Conservation (phyloP, 2,797 vertebrate genomes). For the Sebastes itinus region DNA sequence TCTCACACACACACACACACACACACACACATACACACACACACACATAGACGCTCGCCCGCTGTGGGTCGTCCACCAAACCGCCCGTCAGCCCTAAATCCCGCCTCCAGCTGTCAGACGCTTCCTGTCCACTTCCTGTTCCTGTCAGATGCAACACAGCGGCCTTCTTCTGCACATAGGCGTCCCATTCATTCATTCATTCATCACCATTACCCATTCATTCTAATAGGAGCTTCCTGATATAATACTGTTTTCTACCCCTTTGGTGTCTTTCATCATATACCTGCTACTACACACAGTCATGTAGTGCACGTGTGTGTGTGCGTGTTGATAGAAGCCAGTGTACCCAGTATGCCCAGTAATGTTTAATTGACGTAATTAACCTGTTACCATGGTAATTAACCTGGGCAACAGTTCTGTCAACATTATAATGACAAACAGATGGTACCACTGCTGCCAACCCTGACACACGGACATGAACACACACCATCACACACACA, state of each 20-base stretch:
- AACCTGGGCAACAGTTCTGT: slow-evolving; percentile 73
- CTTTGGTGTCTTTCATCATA: slow-evolving; percentile 52
- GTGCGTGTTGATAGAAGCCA: slow-evolving; percentile 46
- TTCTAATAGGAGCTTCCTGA: slow-evolving; percentile 59
- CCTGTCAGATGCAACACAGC: slow-evolving; percentile 68
- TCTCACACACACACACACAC: too few species aligned
- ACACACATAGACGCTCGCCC: neutral
- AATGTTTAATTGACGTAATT: slow-evolving; percentile 76
- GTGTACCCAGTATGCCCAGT: slow-evolving; percentile 63
- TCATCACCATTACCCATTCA: slow-evolving; percentile 48
- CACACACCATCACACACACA: slow-evolving; percentile 15
- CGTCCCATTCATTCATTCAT: slow-evolving; percentile 68
- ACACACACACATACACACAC: neutral
- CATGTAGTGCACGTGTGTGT: neutral
- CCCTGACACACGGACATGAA: slow-evolving; percentile 44
- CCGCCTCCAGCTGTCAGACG: slow-evolving; percentile 64
- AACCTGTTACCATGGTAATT: slow-evolving; percentile 77
- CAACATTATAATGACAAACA: slow-evolving; percentile 76
- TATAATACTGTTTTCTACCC: slow-evolving; percentile 12
- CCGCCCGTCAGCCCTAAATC: slow-evolving; percentile 44
- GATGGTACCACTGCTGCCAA: slow-evolving; percentile 67
- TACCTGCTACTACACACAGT: slow-evolving; percentile 21
- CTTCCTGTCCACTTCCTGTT: slow-evolving; percentile 74
- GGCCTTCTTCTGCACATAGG: slow-evolving; percentile 50
- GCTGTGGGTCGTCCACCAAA: slow-evolving; percentile 53